Evolutionary conservation across 2,113 vertebrate species (phyloP).

Genomic region (Lasiurus cinereus): DNA sequence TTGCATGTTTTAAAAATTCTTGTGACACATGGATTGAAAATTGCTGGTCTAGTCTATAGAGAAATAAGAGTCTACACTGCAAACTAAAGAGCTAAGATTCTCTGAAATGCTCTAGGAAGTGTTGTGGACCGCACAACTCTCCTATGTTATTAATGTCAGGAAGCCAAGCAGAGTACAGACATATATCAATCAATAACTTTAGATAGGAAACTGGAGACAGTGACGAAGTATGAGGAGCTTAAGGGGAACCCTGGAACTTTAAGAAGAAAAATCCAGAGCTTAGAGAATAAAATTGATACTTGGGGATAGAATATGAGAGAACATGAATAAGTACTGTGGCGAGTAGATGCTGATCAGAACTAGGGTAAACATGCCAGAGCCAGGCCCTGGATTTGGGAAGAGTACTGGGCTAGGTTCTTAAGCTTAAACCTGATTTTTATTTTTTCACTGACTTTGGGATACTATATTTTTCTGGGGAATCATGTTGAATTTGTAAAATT

Average conservation of each 20-base stretch:
- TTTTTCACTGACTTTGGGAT: constrained; percentile 47
- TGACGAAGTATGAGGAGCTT: constrained; percentile 65
- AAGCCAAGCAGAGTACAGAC: constrained; percentile 74
- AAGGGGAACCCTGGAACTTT: constrained; percentile 64
- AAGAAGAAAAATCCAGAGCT: constrained; percentile 64
- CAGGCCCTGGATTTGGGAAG: background rate
- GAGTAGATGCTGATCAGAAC: background rate
- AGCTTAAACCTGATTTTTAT: constrained; percentile 15
- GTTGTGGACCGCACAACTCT: constrained; percentile 56
- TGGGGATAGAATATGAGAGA: background rate
- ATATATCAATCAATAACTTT: constrained; percentile 51
- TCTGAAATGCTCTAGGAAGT: constrained; percentile 76
- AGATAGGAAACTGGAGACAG: constrained; percentile 53
- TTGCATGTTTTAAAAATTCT: background rate
- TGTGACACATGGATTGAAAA: background rate
- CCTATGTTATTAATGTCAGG: constrained; percentile 71
- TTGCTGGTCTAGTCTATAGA: constrained; percentile 45
- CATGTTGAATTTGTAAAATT: constrained; percentile 30
- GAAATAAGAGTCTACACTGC: constrained; percentile 59
- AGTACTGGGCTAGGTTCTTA: constrained; percentile 19
- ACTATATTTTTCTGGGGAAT: constrained; percentile 42
- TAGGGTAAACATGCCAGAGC: background rate
- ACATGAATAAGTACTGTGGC: background rate
- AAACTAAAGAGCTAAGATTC: constrained; percentile 71
- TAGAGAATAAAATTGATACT: constrained; percentile 68